These are phyloP conservation scores for Serilophus lunatus DNA, from an alignment of 2,113 vertebrate genomes.

Conservation along the genomic window DNA sequence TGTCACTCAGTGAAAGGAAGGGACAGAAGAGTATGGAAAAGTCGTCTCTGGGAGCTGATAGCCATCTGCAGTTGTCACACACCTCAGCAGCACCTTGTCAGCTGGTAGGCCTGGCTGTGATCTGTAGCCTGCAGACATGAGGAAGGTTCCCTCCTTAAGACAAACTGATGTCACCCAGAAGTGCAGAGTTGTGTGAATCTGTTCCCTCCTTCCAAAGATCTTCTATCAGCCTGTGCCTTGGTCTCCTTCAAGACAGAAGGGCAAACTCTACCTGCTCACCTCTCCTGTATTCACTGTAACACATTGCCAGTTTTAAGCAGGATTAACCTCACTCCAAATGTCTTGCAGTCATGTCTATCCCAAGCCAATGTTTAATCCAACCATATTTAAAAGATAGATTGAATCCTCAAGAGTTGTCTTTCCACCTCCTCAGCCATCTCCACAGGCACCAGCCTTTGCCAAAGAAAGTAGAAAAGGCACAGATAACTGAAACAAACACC, in stretches of 20 bases:
- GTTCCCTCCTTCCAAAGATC: neutral
- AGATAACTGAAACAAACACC: neutral
- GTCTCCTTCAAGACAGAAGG: neutral
- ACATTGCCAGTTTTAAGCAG: neutral
- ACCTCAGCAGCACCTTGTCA: conserved; percentile 7
- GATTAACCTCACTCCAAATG: too few relatives aligned
- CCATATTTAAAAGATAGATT: neutral
- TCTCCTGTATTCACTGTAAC: neutral
- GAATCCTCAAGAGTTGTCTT: neutral
- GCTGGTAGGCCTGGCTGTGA: conserved; percentile 8
- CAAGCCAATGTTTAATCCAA: neutral
- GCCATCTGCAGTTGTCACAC: neutral
- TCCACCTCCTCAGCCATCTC: neutral
- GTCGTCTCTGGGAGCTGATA: neutral
- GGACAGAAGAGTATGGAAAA: neutral
- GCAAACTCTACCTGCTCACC: neutral
- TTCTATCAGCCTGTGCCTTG: neutral
- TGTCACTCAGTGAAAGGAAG: neutral
- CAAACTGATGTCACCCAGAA: neutral
- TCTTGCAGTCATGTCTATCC: neutral
- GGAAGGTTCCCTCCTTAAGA: neutral
- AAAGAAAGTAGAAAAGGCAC: neutral
- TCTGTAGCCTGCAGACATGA: neutral
- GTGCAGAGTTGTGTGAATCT: neutral
- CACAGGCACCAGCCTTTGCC: neutral